Evolutionary conservation across 2,888 invertebrate species (phyloP).

Genomic region (Smittia aterrima): DNA sequence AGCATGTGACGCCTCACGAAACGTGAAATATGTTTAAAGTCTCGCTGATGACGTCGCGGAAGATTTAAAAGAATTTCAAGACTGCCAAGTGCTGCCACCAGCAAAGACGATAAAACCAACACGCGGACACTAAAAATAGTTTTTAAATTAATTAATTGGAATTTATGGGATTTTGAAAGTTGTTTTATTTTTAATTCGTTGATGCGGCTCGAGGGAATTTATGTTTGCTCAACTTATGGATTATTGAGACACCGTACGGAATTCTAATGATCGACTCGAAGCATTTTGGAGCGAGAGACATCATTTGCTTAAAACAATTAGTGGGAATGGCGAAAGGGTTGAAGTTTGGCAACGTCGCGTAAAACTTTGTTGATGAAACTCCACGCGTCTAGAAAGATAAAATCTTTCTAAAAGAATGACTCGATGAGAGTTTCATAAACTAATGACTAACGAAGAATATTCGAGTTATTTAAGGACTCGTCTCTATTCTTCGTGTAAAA

Average conservation of each 20-base stretch:
- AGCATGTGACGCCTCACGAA: not conserved
- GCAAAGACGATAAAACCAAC: not conserved
- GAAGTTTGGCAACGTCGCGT: conserved; percentile 1
- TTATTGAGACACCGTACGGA: not conserved
- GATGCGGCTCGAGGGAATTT: not conserved
- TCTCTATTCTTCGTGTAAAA: too few relatives aligned
- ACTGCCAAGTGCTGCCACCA: not conserved
- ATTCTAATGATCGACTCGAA: not conserved
- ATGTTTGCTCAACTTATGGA: not conserved
- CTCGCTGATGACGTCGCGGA: conserved; percentile 3
- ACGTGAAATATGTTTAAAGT: not conserved
- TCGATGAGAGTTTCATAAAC: too few relatives aligned
- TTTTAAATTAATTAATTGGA: conserved; percentile 22
- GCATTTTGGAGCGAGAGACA: too few relatives aligned
- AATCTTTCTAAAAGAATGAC: too few relatives aligned
- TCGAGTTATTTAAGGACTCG: too few relatives aligned
- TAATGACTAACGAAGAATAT: too few relatives aligned
- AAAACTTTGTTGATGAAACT: not conserved
- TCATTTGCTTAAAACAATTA: not conserved
- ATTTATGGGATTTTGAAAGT: conserved; percentile 5
- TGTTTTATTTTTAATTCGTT: not conserved
- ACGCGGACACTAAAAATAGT: not conserved
- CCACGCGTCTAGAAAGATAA: too few relatives aligned
- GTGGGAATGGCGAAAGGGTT: too few relatives aligned
- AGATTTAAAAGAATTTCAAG: not conserved